Evolutionary conservation across 92 coral and sea anemone species (phyloP).

Genomic region (Anthopleura xanthogrammica): DNA sequence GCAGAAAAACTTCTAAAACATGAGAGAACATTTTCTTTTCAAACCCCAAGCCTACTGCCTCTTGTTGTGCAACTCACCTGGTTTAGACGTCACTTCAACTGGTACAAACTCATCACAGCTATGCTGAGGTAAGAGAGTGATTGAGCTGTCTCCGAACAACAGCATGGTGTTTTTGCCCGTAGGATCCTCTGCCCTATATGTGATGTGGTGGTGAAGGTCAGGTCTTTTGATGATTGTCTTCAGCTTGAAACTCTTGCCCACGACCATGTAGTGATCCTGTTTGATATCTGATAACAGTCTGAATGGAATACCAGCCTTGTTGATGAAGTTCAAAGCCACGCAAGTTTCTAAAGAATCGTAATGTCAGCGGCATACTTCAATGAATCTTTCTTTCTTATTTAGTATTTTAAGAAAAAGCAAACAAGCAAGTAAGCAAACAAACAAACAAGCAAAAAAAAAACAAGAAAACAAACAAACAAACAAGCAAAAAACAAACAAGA

Average conservation of each 20-base stretch:
- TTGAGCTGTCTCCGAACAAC: constrained; percentile 39
- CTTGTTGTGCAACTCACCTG: constrained; percentile 35
- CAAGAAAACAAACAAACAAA: too few species aligned
- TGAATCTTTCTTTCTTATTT: too few species aligned
- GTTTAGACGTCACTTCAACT: constrained; percentile 54
- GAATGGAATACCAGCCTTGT: constrained; percentile 60
- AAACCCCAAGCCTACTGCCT: too few species aligned
- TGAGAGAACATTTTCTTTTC: too few species aligned
- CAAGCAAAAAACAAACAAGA: too few species aligned
- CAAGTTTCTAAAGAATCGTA: constrained; percentile 46
- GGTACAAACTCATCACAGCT: constrained; percentile 50
- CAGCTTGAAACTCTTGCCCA: constrained; percentile 49
- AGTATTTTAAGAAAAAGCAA: too few species aligned
- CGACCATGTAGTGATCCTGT: constrained; percentile 61
- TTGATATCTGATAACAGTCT: constrained; percentile 62
- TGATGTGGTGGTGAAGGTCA: constrained; percentile 66
- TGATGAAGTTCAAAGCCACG: constrained; percentile 70
- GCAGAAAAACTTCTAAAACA: too few species aligned
- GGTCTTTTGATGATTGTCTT: constrained; percentile 66
- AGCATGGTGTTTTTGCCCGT: constrained; percentile 28
- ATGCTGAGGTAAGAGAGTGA: constrained; percentile 41
- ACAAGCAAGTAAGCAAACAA: too few species aligned
- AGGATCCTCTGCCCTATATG: constrained; percentile 59
- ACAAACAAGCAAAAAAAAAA: too few species aligned
- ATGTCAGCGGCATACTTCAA: too few species aligned